Conservation (phyloP, 1,140 invertebrate species). For the Drosophila nigromelanica region DNA sequence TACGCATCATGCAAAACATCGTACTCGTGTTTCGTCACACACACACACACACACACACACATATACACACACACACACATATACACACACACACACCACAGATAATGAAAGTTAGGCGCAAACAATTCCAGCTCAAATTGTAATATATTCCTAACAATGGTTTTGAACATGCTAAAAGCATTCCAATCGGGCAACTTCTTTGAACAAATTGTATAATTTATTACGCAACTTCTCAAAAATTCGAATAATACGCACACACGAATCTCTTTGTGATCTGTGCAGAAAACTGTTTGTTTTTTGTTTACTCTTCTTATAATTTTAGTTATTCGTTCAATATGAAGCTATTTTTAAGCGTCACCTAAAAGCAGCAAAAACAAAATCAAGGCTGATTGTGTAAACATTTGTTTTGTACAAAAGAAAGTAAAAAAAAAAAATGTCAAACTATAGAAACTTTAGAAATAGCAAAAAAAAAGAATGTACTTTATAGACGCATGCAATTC, state of each 20-base stretch:
- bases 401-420: constrained; percentile 72
- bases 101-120: constrained; percentile 47
- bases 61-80: constrained; percentile 16
- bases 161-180: constrained; percentile 66
- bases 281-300: constrained; percentile 41
- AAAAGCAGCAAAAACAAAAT: constrained; percentile 53
- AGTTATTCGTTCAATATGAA: constrained; percentile 59
- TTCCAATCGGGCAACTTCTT: constrained; percentile 55
- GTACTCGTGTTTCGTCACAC: constrained; percentile 37
- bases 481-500: constrained; percentile 58
- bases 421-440: constrained; percentile 40
- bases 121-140: constrained; percentile 45
- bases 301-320: constrained; percentile 55
- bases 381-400: constrained; percentile 75
- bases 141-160: constrained; percentile 30
- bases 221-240: constrained; percentile 29
- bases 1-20: constrained; percentile 11
- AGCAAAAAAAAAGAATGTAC: constrained; percentile 51
- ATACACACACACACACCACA: constrained; percentile 10
- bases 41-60: constrained; percentile 13
- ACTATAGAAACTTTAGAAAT: constrained; percentile 33
- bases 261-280: constrained; percentile 63
- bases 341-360: constrained; percentile 57
- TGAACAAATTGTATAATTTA: constrained; percentile 67
- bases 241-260: constrained; percentile 48